A percentile compares a stretch with the other conserved stretches of the same genome.
Evolutionary conservation across 2,888 invertebrate genomes (phyloP).

Genomic region (Dasysyrphus albostriatus): DNA sequence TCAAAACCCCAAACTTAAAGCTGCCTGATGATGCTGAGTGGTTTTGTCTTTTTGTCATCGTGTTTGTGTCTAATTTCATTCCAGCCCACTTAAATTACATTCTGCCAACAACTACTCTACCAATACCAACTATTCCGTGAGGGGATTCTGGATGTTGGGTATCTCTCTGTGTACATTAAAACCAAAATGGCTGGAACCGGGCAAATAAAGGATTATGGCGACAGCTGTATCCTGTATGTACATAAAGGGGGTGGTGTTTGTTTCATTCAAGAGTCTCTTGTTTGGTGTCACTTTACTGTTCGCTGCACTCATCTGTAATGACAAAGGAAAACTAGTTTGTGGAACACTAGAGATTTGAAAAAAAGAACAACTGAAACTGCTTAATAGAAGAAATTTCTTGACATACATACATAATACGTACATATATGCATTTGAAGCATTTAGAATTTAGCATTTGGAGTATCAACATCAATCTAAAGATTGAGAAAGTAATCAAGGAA

Average conservation of each 20-base stretch:
- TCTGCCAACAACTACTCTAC: not conserved
- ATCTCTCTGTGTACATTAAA: not conserved
- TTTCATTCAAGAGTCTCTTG: not conserved
- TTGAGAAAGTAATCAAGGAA: conserved; percentile 8
- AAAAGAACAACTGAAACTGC: not conserved
- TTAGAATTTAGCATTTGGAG: not conserved
- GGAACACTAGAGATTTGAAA: not conserved
- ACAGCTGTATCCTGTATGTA: not conserved
- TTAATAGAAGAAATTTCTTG: conserved; percentile 2
- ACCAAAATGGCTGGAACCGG: not conserved
- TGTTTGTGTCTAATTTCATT: conserved; percentile 41
- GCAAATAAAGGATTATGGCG: not conserved
- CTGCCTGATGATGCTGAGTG: not conserved
- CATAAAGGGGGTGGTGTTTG: not conserved
- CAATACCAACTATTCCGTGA: not conserved
- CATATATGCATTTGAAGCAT: not conserved
- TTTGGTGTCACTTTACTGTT: conserved; percentile 30
- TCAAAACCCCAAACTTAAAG: not conserved
- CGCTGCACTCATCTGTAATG: conserved; percentile 22
- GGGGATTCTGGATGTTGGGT: not conserved
- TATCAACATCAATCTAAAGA: not conserved
- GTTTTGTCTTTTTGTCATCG: conserved; percentile 10
- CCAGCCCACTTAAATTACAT: conserved; percentile 45
- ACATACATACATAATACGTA: not conserved
- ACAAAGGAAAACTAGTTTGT: conserved; percentile 5